Percentiles rank a stretch among this genome's conserved stretches.
Evolutionary conservation across 2,797 vertebrate species (phyloP).

Genomic region (Paratrypauchen microcephalus): DNA sequence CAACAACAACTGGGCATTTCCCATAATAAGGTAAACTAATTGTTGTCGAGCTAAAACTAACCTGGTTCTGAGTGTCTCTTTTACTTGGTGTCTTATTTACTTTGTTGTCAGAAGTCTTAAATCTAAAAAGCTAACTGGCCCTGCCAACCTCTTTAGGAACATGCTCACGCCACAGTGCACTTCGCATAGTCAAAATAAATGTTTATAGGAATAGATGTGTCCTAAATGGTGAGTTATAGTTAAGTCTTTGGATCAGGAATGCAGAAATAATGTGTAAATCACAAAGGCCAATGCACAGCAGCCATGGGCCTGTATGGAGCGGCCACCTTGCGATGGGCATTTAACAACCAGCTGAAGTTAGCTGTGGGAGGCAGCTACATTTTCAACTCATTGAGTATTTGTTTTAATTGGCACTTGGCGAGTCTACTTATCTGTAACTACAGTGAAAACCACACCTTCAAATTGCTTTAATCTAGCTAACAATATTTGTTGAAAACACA

Average conservation of each 20-base stretch:
- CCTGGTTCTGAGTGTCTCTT: rapidly evolving
- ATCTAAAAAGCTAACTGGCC: slow-evolving; percentile 56
- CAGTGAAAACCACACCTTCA: background rate
- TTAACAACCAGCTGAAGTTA: slow-evolving; percentile 69
- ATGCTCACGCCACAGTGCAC: slow-evolving; percentile 14
- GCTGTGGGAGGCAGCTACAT: slow-evolving; percentile 36
- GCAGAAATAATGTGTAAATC: rapidly evolving
- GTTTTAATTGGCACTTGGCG: background rate
- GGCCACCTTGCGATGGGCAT: slow-evolving; percentile 69
- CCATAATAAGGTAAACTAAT: slow-evolving; percentile 47
- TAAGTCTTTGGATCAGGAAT: too few relatives aligned
- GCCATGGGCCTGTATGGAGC: slow-evolving; percentile 60
- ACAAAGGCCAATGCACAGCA: slow-evolving; percentile 26
- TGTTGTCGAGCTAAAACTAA: background rate
- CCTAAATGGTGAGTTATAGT: background rate
- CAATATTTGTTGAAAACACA: background rate
- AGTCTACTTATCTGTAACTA: background rate
- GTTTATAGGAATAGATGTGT: background rate
- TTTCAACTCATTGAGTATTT: background rate
- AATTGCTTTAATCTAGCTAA: background rate
- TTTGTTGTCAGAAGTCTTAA: slow-evolving; percentile 1
- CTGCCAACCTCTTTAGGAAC: slow-evolving; percentile 23
- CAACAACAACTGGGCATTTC: slow-evolving; percentile 58
- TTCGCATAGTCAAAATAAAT: slow-evolving; percentile 8
- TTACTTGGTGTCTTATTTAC: background rate